Base-by-base conservation (phyloP, 1,140 invertebrate genomes). In the Dufourea novaeangliae region DNA sequence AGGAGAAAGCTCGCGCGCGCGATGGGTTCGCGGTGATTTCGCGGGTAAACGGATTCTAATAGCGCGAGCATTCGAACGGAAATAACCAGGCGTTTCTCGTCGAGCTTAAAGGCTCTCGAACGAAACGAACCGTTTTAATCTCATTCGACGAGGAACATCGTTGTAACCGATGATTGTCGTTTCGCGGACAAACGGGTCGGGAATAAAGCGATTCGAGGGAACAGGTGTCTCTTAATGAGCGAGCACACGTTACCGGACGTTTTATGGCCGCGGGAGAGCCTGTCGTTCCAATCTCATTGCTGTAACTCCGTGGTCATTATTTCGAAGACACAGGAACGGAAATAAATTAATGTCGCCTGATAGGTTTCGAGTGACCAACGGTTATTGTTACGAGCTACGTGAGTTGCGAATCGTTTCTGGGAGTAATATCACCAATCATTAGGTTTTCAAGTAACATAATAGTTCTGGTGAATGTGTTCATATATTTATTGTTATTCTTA, bases 21-120 rank as follows among this genome's bases (percentile, higher is more conserved):
- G 61, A n/a, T n/a, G n/a, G n/a, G n/a, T 66, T 56, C 68, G 46
- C 57, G 59, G 66, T 66, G 80, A 79, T 75, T 75, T 79, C 80
- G 69, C 76, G 80, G 74, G 57, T 80, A 82, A 83, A 78, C 80
- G 80, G 59, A 74, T 82, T 72, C 75, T 82, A 83, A 69, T 61
- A 54, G 25, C 29, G 12, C 6, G 17, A 59, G 44, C 54, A 17
- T 44, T 20, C 11, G 12, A 27, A 54, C 54, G 64, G 11, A 34
- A 37, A 14, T 67, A 54, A 46, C 44, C 2, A n/a, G 63, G 2
- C 11, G 5, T 1, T 3, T 29, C 54, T 12, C 7, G 50, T 25
- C 50, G 7, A 8, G 17, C 22, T 22, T 10, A 10, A 20, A 41
- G 14, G 20, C 61, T 17, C 6, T 2, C 17, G 1, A 5, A 29